Evolutionary conservation across 2,797 vertebrate genomes (phyloP).

Genomic region (Poecilia velifera): DNA sequence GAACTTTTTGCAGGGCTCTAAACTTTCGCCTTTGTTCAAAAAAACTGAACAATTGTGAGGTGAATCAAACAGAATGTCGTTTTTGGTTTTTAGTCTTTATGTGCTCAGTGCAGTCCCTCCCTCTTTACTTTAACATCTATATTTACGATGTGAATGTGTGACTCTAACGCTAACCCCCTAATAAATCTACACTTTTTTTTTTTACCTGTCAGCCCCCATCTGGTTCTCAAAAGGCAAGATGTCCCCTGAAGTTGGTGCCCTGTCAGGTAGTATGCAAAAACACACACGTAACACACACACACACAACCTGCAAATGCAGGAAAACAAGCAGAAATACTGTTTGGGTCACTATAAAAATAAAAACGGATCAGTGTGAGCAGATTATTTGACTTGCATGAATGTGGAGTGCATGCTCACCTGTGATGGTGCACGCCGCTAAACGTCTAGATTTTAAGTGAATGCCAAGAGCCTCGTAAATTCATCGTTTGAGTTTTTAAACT

Average conservation of each 20-base stretch:
- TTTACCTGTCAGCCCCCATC: background rate
- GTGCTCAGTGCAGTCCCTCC: slow-evolving; percentile 25
- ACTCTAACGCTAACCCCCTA: background rate
- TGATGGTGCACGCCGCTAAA: background rate
- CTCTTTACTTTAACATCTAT: background rate
- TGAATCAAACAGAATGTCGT: slow-evolving; percentile 14
- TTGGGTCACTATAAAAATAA: slow-evolving; percentile 39
- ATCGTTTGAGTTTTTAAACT: slow-evolving; percentile 14
- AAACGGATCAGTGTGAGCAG: slow-evolving; percentile 52
- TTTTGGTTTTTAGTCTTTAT: slow-evolving; percentile 11
- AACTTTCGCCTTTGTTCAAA: slow-evolving; percentile 27
- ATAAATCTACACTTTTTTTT: background rate
- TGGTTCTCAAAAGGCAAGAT: background rate
- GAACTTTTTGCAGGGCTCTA: slow-evolving; percentile 45
- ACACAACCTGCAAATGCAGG: background rate
- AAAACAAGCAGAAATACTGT: slow-evolving; percentile 34
- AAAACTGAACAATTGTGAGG: slow-evolving; percentile 26
- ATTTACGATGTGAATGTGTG: background rate
- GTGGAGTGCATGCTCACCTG: slow-evolving; percentile 17
- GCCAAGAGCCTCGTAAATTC: slow-evolving; percentile 27
- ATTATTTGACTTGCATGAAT: slow-evolving; percentile 32
- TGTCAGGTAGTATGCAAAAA: background rate
- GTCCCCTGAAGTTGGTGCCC: background rate
- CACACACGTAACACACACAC: slow-evolving; percentile 1
- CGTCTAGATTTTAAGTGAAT: slow-evolving; percentile 8